phyloP scores from a whole-genome alignment of 2,797 vertebrate species.

The Sebastiscus albofasciatus region DNA sequence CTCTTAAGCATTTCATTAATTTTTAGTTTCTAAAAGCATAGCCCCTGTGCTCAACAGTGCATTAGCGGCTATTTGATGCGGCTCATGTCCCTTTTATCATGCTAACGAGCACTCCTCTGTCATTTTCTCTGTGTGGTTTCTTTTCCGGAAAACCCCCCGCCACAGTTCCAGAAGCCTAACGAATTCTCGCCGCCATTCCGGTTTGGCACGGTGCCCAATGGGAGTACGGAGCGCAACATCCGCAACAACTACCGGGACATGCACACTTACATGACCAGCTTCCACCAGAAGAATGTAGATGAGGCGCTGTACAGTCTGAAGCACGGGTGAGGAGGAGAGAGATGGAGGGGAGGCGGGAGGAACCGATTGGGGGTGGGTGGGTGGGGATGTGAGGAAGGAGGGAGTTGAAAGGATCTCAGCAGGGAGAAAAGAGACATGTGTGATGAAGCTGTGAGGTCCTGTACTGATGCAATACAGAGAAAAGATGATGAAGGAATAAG shows the following conservation, averaged over 20 bases:
- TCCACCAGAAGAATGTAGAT: constrained; percentile 97
- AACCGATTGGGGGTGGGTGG: constrained; percentile 11
- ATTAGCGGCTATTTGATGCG: constrained; percentile 61
- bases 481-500: constrained; percentile 62
- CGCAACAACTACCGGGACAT: constrained; percentile 99
- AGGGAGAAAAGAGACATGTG: constrained; percentile 40
- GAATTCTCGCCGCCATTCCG: constrained; percentile 98
- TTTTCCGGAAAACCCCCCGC: constrained; percentile 30
- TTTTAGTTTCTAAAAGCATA: constrained; percentile 39
- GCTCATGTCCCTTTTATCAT: constrained; percentile 55
- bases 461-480: constrained; percentile 70
- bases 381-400: background rate
- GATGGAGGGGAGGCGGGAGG: constrained; percentile 1
- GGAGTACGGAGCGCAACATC: constrained; percentile 99
- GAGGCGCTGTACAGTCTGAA: constrained; percentile 96
- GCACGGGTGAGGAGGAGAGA: constrained; percentile 90
- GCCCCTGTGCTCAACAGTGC: constrained; percentile 47
- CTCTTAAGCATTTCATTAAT: constrained; percentile 34
- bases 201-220: constrained; percentile 98
- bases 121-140: constrained; percentile 60
- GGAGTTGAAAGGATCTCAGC: constrained; percentile 57
- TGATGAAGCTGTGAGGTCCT: constrained; percentile 62
- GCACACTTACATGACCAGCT: constrained; percentile 99
- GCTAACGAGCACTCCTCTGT: constrained; percentile 61
- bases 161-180: constrained; percentile 98